A percentile compares a stretch with the other conserved stretches of the same genome.
Evolutionary conservation across 2,888 invertebrate genomes (phyloP).

Genomic region (Ormyrus thymus): DNA sequence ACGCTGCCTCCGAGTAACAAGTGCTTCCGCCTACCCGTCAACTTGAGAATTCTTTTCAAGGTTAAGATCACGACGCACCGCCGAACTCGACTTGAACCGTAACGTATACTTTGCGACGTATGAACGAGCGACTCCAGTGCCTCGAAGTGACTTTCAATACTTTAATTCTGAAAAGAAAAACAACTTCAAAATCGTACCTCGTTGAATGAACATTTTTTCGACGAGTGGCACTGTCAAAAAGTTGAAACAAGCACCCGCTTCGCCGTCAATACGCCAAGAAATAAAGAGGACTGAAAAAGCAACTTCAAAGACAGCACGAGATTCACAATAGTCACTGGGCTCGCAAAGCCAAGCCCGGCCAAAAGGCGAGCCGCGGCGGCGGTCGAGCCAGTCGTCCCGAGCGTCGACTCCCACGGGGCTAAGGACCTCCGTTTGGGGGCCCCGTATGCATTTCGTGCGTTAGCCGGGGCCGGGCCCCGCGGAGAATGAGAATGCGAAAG

Average conservation of each 20-base stretch:
- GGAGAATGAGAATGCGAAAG: conserved; percentile 28
- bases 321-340: neutral
- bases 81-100: too few species aligned
- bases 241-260: neutral
- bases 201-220: neutral
- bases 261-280: neutral
- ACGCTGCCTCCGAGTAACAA: conserved; percentile 30
- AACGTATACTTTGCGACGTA: too few species aligned
- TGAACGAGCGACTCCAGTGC: too few species aligned
- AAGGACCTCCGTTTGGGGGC: conserved; percentile 9
- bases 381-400: conserved; percentile 14
- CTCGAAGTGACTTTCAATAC: neutral
- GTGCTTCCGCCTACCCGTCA: conserved; percentile 21
- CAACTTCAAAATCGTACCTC: neutral
- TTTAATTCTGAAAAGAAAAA: neutral
- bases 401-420: conserved; percentile 28
- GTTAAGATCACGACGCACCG: conserved; percentile 17
- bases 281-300: neutral
- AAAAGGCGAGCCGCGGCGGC: neutral
- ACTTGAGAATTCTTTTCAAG: conserved; percentile 38
- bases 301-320: neutral
- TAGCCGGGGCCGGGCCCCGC: neutral
- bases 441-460: conserved; percentile 12
- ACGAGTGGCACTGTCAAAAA: neutral
- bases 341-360: neutral